A percentile compares a stretch with the other conserved stretches of the same genome.
These are phyloP conservation scores for Nasonia vitripennis DNA, from an alignment of 1,140 invertebrate species.

Conservation along the genomic window DNA sequence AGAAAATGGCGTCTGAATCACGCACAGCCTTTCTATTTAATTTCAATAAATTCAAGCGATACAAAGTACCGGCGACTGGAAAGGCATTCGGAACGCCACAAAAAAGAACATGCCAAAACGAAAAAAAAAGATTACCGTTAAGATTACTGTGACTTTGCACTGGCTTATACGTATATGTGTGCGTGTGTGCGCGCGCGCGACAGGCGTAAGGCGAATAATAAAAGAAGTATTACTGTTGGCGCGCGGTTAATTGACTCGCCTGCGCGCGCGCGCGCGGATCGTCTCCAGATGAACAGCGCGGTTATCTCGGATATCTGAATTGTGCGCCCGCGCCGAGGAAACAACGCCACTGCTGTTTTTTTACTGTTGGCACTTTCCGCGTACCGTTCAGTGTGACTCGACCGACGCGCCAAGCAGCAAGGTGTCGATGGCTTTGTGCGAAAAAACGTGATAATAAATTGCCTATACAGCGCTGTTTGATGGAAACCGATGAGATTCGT, in stretches of 20 bases:
- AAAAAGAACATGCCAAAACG: background rate
- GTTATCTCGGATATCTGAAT: constrained; percentile 42
- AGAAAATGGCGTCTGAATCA: background rate
- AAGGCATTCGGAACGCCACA: background rate
- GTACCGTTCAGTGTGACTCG: background rate
- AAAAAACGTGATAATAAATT: background rate
- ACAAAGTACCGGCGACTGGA: background rate
- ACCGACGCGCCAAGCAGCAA: background rate
- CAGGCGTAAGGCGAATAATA: background rate
- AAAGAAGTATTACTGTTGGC: background rate
- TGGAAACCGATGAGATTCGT: background rate
- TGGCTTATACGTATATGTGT: too few species aligned
- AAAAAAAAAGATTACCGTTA: background rate
- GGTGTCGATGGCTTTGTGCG: constrained; percentile 27
- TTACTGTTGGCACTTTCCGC: background rate
- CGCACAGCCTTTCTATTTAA: too few species aligned
- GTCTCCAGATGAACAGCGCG: background rate
- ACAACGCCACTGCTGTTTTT: background rate
- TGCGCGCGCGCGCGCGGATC: background rate
- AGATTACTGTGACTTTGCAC: background rate
- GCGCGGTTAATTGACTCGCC: background rate
- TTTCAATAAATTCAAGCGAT: background rate
- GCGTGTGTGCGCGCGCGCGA: too few species aligned
- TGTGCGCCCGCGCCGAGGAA: background rate
- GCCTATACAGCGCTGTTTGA: background rate